Base-by-base conservation (phyloP, 2,888 invertebrate species). In the Heterodera filipjevi region DNA sequence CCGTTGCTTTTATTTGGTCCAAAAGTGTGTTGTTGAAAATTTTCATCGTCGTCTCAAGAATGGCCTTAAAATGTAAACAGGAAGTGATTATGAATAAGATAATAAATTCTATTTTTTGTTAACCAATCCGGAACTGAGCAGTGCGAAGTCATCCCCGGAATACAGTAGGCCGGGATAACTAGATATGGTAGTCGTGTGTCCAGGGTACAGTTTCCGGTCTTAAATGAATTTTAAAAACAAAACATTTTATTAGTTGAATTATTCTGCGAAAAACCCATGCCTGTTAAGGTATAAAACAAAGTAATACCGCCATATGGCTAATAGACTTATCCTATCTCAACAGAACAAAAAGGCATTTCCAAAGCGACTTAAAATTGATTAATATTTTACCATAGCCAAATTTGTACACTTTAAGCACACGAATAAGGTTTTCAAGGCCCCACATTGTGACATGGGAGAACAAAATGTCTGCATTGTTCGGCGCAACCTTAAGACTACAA, bases 11-110 rank as follows among this genome's bases (percentile, higher is more conserved):
- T 59, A 94, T 92, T 78, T 92, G n/a, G 82, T 92, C 92, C 93
- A 93, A 94, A 5, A 94, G 90, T 53, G 92, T 92, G 22, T 90
- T 89, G 89, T 95, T 95, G 86, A 92, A 92, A 88, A 94, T 94
- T 82, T 92, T 93, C 77, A 95, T 92, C 6, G 93, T 92, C 8
- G 95, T 94, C 80, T 95, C 95, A 16, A 93, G 92, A 1, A 94
- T 91, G 14, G 93, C 91, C 81, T 83, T 75, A 79, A 77, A 46
- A 53, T n/a, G n/a, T n/a, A n/a, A n/a, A n/a, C n/a, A n/a, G n/a
- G n/a, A n/a, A n/a, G n/a, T n/a, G n/a, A n/a, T n/a, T n/a, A n/a
- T n/a, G n/a, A n/a, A n/a, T n/a, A n/a, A n/a, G n/a, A n/a, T n/a
- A n/a, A n/a, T n/a, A n/a, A n/a, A n/a, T n/a, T n/a, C n/a, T n/a